phyloP scores from a whole-genome alignment of 2,113 vertebrate genomes.

The Rousettus leschenaultii region DNA sequence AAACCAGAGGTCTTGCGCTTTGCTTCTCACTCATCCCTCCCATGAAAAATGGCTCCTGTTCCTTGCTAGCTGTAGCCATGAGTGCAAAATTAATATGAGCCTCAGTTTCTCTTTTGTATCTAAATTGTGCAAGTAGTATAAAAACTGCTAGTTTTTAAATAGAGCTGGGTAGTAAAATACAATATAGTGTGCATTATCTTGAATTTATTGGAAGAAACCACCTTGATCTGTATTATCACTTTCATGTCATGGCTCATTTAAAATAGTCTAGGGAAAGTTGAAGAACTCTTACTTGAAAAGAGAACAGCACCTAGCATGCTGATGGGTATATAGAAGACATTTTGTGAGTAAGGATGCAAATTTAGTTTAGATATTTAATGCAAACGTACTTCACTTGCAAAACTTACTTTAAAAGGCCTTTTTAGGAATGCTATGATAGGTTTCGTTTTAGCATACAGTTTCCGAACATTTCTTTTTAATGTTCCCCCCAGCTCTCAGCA shows the following conservation, averaged over 20 bases:
- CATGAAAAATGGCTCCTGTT: background rate
- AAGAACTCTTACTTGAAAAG: conserved; percentile 5
- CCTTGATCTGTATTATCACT: background rate
- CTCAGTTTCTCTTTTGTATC: background rate
- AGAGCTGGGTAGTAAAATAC: background rate
- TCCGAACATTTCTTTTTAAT: too few species aligned
- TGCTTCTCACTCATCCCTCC: background rate
- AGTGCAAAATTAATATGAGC: background rate
- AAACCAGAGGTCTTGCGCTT: background rate
- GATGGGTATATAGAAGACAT: background rate
- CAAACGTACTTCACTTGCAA: background rate
- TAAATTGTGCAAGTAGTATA: background rate
- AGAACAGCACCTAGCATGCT: background rate
- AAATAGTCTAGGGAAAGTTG: background rate
- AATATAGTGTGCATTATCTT: background rate
- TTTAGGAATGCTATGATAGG: background rate
- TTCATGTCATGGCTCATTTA: background rate
- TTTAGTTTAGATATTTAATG: background rate
- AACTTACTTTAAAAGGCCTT: background rate
- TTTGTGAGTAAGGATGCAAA: conserved; percentile 20
- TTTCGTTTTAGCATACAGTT: background rate
- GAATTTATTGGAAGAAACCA: background rate
- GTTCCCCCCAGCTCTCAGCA: too few species aligned
- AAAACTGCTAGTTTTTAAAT: background rate
- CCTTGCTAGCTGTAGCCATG: background rate